Conservation (phyloP, 2,113 vertebrate genomes). For the Hippocampus comes region DNA sequence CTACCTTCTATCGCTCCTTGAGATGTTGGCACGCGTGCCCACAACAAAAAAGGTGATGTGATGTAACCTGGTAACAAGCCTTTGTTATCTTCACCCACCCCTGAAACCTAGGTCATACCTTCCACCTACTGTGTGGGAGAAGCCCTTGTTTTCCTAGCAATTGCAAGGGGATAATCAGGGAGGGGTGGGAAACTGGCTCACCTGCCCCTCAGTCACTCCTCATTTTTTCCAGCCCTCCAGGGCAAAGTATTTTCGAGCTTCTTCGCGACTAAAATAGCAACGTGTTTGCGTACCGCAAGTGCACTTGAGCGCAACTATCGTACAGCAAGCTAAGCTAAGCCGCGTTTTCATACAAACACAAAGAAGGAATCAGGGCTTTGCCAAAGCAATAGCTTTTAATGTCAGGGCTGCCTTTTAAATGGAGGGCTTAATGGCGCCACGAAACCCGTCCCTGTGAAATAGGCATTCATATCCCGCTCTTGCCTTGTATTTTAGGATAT, state of each 20-base stretch:
- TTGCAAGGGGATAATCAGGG: conserved; percentile 48
- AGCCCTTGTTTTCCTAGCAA: conserved; percentile 66
- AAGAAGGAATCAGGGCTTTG: conserved; percentile 49
- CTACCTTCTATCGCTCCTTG: conserved; percentile 64
- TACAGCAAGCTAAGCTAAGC: conserved; percentile 39
- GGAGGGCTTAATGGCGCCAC: conserved; percentile 72
- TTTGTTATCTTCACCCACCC: conserved; percentile 63
- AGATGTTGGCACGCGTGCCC: conserved; percentile 69
- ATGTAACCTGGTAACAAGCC: conserved; percentile 78
- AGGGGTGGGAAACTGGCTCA: conserved; percentile 64
- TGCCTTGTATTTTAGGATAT: conserved; percentile 70
- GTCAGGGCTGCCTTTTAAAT: conserved; percentile 71
- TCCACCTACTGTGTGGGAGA: conserved; percentile 60
- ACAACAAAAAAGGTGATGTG: conserved; percentile 77
- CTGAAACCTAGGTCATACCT: conserved; percentile 72
- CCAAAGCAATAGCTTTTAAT: conserved; percentile 70
- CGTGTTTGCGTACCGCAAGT: conserved; percentile 35
- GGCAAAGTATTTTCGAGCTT: conserved; percentile 62
- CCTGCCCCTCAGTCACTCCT: conserved; percentile 67
- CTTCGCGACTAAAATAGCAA: conserved; percentile 63
- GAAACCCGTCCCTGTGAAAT: conserved; percentile 67
- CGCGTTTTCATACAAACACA: conserved; percentile 64
- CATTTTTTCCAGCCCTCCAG: conserved; percentile 72
- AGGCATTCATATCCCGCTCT: conserved; percentile 71
- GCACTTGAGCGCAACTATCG: conserved; percentile 43